Evolutionary conservation across 2,113 vertebrate genomes (phyloP), one percentile per base, ranked within the genome.

Genomic region (Marmota flaviventris): DNA sequence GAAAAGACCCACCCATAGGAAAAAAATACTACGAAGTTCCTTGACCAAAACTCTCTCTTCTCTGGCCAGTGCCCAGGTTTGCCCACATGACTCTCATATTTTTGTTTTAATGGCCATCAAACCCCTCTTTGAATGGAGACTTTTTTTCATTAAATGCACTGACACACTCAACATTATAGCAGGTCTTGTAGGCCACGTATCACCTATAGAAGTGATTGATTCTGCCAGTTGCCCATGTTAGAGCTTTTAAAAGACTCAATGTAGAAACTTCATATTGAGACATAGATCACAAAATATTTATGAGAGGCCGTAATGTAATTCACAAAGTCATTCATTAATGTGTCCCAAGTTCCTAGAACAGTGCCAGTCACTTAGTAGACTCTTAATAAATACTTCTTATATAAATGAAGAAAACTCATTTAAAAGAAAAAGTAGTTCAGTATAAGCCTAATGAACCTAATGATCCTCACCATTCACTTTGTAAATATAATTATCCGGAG

Each of bases 371-470:
- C 37, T 87, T 42, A n/a, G 45, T n/a, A 67, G 76, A 92, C 4
- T 48, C 42, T 75, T 42, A 75, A 63, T 65, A 88, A 84, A 51
- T 73, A 51, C n/a, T 81, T 85, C 39, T 61, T 69, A 67, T 10
- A 0, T 27, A 89, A 77, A 84, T 73, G 5, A 65, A 96, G 6
- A 93, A 92, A 94, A 69, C 7, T 25, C 22, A 70, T 67, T 81
- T 61, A 18, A 67, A 73, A 87, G 53, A 32, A 29, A 81, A 90
- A 67, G 34, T 42, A 63, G 18, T 82, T 93, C 37, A 65, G 32
- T 67, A 90, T 9, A 77, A 69, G 29, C 53, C 53, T 87, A 83
- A 83, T 81, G 90, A 91, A 95, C 90, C 32, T 88, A 91, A 83
- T 83, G 13, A 73, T 82, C 78, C 69, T 84, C 22, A 61, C 42